Base-by-base conservation (phyloP, 1,140 invertebrate genomes). In the Brachionus sp. region DNA sequence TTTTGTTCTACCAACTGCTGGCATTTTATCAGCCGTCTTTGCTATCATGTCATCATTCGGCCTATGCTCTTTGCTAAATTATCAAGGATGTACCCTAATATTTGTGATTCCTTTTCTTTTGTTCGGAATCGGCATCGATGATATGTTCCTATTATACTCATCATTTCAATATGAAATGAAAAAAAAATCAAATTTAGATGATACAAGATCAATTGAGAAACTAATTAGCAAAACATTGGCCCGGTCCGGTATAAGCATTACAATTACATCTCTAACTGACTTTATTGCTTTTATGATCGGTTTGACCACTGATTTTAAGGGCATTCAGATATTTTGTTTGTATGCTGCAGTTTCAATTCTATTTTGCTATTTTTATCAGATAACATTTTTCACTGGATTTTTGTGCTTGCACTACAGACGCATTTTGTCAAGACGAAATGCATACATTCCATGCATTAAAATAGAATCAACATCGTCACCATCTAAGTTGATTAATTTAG, bases 231-330 rank as follows among this genome's bases (percentile, higher is more conserved):
- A 92, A 62, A 95, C 94, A 88, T 91, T 97, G 86, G 94, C 94
- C 66, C 94, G 96, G 87, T 95, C 96, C 13, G 96, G 95, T 0
- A 95, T 98, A 12, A 98, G 96, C 2, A 97, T 98, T 82, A 98
- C 96, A 33, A 97, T 98, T 84, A 98, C 97, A 1, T 97, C 96
- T 0, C 90, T 98, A n/a, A 98, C 96, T 0, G 95, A 98, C 88
- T 94, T 97, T 90, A 92, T 98, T 84, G 96, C 95, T 23, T 97
- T 98, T 89, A 95, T 93, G 88, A 97, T 98, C 77, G 96, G 97
- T 19, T 94, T 96, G 84, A 93, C 95, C 85, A 96, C 95, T 50
- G 94, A 95, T 2, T 98, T 98, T 86, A 95, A 95, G 23, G 95
- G 94, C 5, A 95, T 98, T 1, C 92, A 94, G 87, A 97, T 98